These are phyloP conservation scores for Mantis religiosa DNA, from an alignment of 2,888 invertebrate species.

Conservation along the genomic window DNA sequence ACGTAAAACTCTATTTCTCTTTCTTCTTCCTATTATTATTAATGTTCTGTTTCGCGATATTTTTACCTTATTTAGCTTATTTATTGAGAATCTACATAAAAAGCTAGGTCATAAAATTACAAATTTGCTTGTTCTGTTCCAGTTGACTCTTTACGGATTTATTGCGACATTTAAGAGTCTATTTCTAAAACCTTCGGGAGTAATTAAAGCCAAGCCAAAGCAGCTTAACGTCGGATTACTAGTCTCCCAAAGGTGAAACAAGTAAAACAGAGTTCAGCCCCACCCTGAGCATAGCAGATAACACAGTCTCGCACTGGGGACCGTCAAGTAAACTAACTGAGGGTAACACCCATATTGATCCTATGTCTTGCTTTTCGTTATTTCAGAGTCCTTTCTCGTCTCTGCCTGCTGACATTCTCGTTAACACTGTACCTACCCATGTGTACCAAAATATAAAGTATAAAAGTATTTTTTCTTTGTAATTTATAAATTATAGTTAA, in stretches of 20 bases:
- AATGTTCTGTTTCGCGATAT: no score
- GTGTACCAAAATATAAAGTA: no score
- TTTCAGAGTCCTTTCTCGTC: neutral
- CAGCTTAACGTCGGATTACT: neutral
- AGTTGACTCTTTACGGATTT: neutral
- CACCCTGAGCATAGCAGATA: neutral
- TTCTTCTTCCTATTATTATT: no score
- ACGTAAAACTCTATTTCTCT: no score
- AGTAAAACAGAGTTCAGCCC: neutral
- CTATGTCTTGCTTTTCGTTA: neutral
- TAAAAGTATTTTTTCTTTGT: no score
- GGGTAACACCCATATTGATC: neutral
- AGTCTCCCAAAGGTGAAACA: neutral
- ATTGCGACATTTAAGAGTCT: neutral
- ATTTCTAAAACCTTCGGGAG: neutral
- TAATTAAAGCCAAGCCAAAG: neutral
- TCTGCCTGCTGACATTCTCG: no score
- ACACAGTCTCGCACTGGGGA: neutral
- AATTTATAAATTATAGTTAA: no score
- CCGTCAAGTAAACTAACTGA: neutral
- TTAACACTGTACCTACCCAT: no score
- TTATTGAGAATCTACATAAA: no score
- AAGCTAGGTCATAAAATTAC: no score
- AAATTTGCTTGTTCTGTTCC: no score
- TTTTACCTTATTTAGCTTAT: no score